Evolutionary conservation across 2,888 invertebrate genomes (phyloP).

Genomic region (Empis stercorea): DNA sequence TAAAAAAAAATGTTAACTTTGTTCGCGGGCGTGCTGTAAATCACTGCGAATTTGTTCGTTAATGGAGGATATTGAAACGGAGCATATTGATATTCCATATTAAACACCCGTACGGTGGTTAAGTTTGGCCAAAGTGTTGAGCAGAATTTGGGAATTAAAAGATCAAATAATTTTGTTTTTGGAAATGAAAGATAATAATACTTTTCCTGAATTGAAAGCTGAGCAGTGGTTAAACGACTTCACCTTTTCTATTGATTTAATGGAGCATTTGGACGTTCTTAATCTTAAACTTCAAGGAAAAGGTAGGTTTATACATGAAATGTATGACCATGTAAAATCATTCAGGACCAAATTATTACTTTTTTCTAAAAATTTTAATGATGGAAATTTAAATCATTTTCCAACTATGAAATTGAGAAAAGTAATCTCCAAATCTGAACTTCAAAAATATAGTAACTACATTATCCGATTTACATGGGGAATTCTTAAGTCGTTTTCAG

Average conservation of each 20-base stretch:
- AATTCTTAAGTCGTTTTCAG: too few relatives aligned
- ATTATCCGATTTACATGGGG: too few relatives aligned
- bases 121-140: neutral
- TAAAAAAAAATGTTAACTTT: conserved; percentile 13
- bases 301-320: neutral
- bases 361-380: neutral
- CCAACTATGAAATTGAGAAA: neutral
- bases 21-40: conserved; percentile 7
- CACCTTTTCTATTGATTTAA: neutral
- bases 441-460: too few relatives aligned
- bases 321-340: neutral
- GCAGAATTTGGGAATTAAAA: neutral
- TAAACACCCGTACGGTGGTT: neutral
- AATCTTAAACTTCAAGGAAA: neutral
- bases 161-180: neutral
- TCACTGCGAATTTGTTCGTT: neutral
- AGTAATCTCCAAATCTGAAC: too few relatives aligned
- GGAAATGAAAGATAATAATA: neutral
- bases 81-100: neutral
- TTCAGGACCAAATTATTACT: neutral
- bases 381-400: neutral
- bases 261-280: neutral
- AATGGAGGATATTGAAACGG: neutral
- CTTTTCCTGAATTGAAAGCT: neutral
- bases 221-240: neutral